Conservation (phyloP, 2,888 invertebrate species). For the Parnassius smintheus region DNA sequence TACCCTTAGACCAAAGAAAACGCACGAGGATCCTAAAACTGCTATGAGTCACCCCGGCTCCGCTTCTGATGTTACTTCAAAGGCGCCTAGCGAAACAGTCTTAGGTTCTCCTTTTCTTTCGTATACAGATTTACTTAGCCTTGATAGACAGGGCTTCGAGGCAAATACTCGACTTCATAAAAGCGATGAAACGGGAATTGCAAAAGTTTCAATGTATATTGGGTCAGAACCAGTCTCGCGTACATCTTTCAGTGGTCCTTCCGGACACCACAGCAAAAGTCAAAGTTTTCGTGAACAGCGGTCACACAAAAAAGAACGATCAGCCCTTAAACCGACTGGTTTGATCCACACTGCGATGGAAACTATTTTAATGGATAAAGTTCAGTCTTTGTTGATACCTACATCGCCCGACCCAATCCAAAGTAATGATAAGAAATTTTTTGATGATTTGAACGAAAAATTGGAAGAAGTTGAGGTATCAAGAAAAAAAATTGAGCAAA, state of each 20-base stretch:
- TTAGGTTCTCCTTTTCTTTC: constrained; percentile 78
- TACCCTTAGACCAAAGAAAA: constrained; percentile 68
- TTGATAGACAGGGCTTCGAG: constrained; percentile 55
- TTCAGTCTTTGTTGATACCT: constrained; percentile 66
- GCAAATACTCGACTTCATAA: constrained; percentile 53
- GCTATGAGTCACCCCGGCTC: constrained; percentile 65
- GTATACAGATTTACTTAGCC: constrained; percentile 63
- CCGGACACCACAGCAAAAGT: constrained; percentile 47
- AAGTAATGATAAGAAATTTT: constrained; percentile 56
- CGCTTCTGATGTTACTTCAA: constrained; percentile 62
- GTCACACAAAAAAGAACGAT: constrained; percentile 47
- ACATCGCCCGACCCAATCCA: constrained; percentile 56
- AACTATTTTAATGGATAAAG: constrained; percentile 79
- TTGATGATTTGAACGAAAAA: constrained; percentile 64
- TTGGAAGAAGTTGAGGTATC: constrained; percentile 59
- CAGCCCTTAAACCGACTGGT: constrained; percentile 57
- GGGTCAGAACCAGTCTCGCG: constrained; percentile 72
- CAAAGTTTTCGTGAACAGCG: constrained; percentile 47
- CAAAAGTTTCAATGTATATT: constrained; percentile 71
- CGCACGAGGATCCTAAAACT: constrained; percentile 48
- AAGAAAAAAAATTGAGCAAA: constrained; percentile 34
- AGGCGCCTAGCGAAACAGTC: constrained; percentile 73
- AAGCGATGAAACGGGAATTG: constrained; percentile 57
- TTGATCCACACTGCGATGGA: constrained; percentile 79
- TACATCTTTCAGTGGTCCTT: constrained; percentile 60